Evolutionary conservation across 92 coral and sea anemone genomes (phyloP).

Genomic region (Porites divaricata): DNA sequence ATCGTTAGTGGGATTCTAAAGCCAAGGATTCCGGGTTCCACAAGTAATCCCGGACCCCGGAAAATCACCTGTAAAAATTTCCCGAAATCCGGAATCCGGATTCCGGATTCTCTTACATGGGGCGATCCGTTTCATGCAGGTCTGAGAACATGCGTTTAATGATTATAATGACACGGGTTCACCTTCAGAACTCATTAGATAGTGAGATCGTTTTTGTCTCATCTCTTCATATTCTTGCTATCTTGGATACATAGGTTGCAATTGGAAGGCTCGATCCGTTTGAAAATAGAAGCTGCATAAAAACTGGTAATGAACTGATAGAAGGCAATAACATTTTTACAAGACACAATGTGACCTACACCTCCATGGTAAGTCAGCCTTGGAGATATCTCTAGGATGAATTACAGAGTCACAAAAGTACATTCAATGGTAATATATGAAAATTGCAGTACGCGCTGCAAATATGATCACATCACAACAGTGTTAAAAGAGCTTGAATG

Average conservation of each 20-base stretch:
- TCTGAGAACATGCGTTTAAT: too few species aligned
- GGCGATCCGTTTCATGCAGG: too few species aligned
- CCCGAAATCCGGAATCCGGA: too few species aligned
- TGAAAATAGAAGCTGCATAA: conserved; percentile 40
- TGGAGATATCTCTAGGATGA: not conserved
- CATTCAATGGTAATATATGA: not conserved
- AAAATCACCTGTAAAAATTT: too few species aligned
- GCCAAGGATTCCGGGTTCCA: too few species aligned
- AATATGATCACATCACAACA: too few species aligned
- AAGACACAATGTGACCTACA: conserved; percentile 37
- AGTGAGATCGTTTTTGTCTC: not conserved
- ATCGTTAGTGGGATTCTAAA: too few species aligned
- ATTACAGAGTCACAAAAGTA: not conserved
- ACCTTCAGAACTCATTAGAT: not conserved
- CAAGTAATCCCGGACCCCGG: too few species aligned
- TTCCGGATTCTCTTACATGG: too few species aligned
- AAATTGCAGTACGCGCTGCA: too few species aligned
- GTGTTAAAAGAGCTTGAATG: too few species aligned
- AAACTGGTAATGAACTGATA: not conserved
- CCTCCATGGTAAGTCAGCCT: conserved; percentile 24
- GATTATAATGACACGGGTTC: not conserved
- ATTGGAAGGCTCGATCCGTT: conserved; percentile 56
- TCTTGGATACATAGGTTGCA: conserved; percentile 23
- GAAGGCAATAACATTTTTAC: not conserved
- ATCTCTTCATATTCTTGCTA: too few species aligned